A percentile compares a stretch with the other conserved stretches of the same genome.
phyloP scores from a whole-genome alignment of 2,797 vertebrate genomes.

The Mastacembelus armatus region DNA sequence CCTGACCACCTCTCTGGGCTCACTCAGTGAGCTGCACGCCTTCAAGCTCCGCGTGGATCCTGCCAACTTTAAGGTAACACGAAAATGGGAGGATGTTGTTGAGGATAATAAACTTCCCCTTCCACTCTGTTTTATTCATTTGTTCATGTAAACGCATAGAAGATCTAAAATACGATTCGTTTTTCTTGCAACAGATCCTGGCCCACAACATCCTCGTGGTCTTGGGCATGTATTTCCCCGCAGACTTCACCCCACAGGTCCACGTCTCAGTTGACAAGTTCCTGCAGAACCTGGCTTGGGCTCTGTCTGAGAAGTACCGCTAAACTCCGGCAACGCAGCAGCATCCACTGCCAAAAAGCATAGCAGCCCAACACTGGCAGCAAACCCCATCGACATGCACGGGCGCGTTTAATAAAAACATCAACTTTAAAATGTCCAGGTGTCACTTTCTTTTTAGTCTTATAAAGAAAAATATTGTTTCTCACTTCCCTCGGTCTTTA shows the following conservation, averaged over 20 bases:
- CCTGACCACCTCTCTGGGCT: conserved; percentile 56
- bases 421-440: background rate
- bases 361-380: background rate
- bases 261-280: conserved; percentile 87
- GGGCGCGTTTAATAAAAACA: conserved; percentile 16
- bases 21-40: conserved; percentile 86
- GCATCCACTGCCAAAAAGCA: background rate
- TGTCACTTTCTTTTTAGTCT: background rate
- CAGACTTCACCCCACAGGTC: conserved; percentile 84
- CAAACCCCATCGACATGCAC: background rate
- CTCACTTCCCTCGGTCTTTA: no score
- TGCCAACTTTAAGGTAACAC: conserved; percentile 84
- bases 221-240: conserved; percentile 74
- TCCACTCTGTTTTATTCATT: background rate
- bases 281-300: conserved; percentile 73
- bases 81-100: no score
- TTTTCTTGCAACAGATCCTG: conserved; percentile 74
- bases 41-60: conserved; percentile 85
- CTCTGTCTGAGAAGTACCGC: conserved; percentile 88
- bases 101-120: no score
- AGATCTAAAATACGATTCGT: background rate
- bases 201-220: conserved; percentile 83
- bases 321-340: conserved; percentile 56
- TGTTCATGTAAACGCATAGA: no score
- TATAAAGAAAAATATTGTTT: no score